phyloP scores from a whole-genome alignment of 2,113 vertebrate genomes.

The Dasyurus viverrinus region DNA sequence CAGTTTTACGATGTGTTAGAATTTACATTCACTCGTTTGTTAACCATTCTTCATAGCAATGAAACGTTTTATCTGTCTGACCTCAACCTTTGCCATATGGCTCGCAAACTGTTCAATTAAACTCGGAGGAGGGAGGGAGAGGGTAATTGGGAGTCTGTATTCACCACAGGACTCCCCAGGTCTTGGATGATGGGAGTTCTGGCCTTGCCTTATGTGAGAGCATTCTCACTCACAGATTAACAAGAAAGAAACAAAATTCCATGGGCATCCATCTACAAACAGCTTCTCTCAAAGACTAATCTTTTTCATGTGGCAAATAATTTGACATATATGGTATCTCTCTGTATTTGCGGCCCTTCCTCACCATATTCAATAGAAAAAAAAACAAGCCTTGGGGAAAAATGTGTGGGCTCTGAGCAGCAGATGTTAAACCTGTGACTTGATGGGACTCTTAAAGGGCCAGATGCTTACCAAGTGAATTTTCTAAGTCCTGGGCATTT shows the following conservation, averaged over 20 bases:
- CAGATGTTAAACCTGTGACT: slow-evolving; percentile 33
- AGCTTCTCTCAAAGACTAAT: neutral
- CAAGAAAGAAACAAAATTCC: slow-evolving; percentile 34
- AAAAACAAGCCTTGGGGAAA: slow-evolving; percentile 29
- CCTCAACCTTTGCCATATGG: slow-evolving; percentile 97
- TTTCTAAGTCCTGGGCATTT: neutral
- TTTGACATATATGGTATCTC: neutral
- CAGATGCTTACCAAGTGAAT: neutral
- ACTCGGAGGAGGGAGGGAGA: slow-evolving; percentile 50
- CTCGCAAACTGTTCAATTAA: slow-evolving; percentile 80
- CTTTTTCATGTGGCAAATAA: neutral
- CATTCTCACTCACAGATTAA: slow-evolving; percentile 63
- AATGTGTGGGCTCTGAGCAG: slow-evolving; percentile 20
- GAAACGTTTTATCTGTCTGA: slow-evolving; percentile 96
- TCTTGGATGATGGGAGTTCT: neutral
- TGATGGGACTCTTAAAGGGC: neutral
- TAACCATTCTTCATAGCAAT: slow-evolving; percentile 89
- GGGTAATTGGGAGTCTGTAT: neutral
- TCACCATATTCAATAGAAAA: neutral
- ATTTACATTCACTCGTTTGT: slow-evolving; percentile 94
- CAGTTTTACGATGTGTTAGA: slow-evolving; percentile 92
- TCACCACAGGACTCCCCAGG: slow-evolving; percentile 8
- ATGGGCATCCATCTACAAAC: neutral
- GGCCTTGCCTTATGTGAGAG: neutral
- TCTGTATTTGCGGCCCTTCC: neutral